These are phyloP conservation scores for Rachycentron canadum DNA, from an alignment of 2,797 vertebrate species.

Conservation along the genomic window DNA sequence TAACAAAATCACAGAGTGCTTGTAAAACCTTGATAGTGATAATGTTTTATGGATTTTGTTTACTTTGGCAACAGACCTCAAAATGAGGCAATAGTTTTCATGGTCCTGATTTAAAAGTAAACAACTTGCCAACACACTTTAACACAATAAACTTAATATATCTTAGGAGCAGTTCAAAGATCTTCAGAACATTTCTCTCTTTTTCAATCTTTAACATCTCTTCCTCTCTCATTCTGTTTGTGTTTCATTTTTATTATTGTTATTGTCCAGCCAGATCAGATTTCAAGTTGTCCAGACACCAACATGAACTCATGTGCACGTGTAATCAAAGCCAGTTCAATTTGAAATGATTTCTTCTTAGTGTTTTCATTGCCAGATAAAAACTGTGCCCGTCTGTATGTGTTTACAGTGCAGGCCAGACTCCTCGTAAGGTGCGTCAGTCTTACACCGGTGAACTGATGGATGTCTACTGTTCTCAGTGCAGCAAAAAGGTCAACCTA, in stretches of 20 bases:
- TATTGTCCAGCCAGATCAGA: not conserved
- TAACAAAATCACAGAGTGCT: not conserved
- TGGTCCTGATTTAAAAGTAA: not conserved
- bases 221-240: not conserved
- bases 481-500: slow-evolving; percentile 97
- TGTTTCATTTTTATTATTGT: not conserved
- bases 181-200: not conserved
- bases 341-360: not conserved
- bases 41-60: not conserved
- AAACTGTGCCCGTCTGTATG: slow-evolving; percentile 16
- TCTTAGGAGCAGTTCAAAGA: not conserved
- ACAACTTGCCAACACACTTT: not conserved
- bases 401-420: slow-evolving; percentile 92
- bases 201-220: not conserved
- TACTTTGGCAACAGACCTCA: not conserved
- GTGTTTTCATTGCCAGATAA: not conserved
- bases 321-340: not conserved
- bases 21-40: not conserved
- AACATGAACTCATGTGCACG: not conserved
- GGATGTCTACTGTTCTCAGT: slow-evolving; percentile 98
- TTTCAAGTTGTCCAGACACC: not conserved
- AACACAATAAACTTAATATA: not conserved
- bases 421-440: slow-evolving; percentile 91
- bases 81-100: slow-evolving; percentile 4
- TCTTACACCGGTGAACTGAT: slow-evolving; percentile 88